phyloP scores from a whole-genome alignment of 1,140 invertebrate species.

The Penaeus chinensis region DNA sequence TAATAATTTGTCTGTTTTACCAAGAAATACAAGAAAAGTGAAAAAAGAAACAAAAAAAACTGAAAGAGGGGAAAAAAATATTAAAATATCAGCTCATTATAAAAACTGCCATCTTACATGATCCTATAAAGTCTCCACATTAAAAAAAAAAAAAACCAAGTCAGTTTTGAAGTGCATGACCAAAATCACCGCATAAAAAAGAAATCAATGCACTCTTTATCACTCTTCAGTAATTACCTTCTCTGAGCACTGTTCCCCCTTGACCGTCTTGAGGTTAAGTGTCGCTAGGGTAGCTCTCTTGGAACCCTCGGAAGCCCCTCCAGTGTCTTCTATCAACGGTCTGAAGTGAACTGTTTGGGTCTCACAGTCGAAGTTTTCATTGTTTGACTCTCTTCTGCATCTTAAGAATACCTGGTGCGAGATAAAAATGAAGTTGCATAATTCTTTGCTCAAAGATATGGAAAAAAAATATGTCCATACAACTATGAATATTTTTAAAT shows the following conservation, averaged over 20 bases:
- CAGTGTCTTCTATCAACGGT: background rate
- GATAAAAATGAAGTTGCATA: background rate
- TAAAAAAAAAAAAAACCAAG: no score
- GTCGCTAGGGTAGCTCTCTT: background rate
- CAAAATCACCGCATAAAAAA: background rate
- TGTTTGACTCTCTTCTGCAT: constrained; percentile 29
- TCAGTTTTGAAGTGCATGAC: background rate
- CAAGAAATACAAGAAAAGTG: no score
- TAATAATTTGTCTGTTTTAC: no score
- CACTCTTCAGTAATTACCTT: background rate
- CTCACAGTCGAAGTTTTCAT: constrained; percentile 15
- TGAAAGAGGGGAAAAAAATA: no score
- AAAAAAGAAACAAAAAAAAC: no score
- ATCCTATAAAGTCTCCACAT: no score
- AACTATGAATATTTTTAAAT: no score
- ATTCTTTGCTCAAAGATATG: background rate
- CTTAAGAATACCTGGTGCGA: constrained; percentile 1
- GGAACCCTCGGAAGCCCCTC: background rate
- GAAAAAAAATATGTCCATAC: background rate
- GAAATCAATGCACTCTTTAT: background rate
- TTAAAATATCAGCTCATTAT: no score
- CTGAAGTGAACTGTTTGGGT: constrained; percentile 33
- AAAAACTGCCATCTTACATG: no score
- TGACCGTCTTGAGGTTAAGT: constrained; percentile 2
- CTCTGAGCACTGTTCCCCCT: constrained; percentile 9